Evolutionary conservation across 2,797 vertebrate species (phyloP), one percentile per base, ranked within the genome.

Genomic region (Dermochelys coriacea): DNA sequence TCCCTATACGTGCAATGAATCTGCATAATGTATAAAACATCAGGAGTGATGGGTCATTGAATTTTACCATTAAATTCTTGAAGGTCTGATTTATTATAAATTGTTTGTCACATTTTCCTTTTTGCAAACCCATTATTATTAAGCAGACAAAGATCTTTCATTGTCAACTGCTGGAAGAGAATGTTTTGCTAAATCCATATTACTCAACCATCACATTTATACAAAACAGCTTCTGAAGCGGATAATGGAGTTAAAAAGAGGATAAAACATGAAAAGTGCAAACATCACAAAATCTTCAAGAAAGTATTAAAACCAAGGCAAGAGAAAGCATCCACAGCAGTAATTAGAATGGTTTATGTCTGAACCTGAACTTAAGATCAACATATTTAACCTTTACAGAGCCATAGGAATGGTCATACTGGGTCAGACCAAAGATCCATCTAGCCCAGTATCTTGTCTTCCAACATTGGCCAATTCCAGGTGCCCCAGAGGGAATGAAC

Each of bases 21-120:
- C 88, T 96, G 89, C 85, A 95, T 91, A 92, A 95, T 87, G 85
- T 83, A 97, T 55, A 96, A 95, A 96, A 91, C 95, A 96, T 37
- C 87, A 94, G 93, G 90, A 88, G 21, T 82, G 85, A 96, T 50
- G 91, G 94, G 93, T 97, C 97, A 97, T 90, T 97, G 95, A 95
- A 97, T 97, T 97, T 96, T 96, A 96, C 71, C 87, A 96, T 95
- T 97, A 97, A 97, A 97, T 85, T 94, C 64, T 93, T 97, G 10
- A 16, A 94, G 95, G 85, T 91, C 90, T 97, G 93, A 98, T 97
- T 97, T 96, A 97, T 92, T 95, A 91, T 91, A 93, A 94, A 89
- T 91, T 97, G 85, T 96, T 97, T 97, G 96, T 94, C 90, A 59
- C 52, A 86, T 92, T 96, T 96, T 5, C 4, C 94, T 97, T 97